Evolutionary conservation across 1,140 invertebrate genomes (phyloP), one percentile per base, ranked within the genome.

Genomic region (Ips typographus): DNA sequence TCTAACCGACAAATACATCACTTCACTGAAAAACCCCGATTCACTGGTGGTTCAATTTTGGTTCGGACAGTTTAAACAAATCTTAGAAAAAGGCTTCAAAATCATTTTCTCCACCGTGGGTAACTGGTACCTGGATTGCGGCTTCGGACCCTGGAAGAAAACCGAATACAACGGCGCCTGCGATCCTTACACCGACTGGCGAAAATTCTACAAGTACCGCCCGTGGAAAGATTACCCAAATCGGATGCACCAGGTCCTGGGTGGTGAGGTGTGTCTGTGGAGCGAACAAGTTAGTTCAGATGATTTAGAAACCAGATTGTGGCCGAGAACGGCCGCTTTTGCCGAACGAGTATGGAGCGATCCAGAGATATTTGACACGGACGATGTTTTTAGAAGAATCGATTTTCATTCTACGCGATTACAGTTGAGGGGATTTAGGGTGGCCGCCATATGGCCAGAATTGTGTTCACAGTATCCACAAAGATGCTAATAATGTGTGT

Each of bases 111-210:
- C 91, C 0, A 91, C 93, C 74, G 90, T 92, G 7, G 91, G 93
- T 75, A 87, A 89, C 1, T 93, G 90, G 91, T 93, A 93, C 79
- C 83, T 94, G 59, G 91, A 93, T 75, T 94, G 92, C 74, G 91
- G 91, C 0, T 93, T 90, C 76, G 90, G 90, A 0, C 88, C 85
- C 43, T 94, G 91, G 91, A 83, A 90, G 6, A 89, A 90, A 55
- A 78, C 74, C 7, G 83, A 80, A 0, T n/a, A 58, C 3, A 85
- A 85, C 55, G 90, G 88, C 0, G 88, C 89, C 56, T 93, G 91
- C 74, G 89, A 90, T 3, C 90, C 91, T 1, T 93, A 92, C 76
- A 86, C 88, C 39, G 90, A 88, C 1, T 94, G 91, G 92, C 91
- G 92, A 77, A 89, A 86, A 65, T 87, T 93, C 3, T 94, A 94